phyloP scores from a whole-genome alignment of 2,888 invertebrate species.

The Portevinia maculata region DNA sequence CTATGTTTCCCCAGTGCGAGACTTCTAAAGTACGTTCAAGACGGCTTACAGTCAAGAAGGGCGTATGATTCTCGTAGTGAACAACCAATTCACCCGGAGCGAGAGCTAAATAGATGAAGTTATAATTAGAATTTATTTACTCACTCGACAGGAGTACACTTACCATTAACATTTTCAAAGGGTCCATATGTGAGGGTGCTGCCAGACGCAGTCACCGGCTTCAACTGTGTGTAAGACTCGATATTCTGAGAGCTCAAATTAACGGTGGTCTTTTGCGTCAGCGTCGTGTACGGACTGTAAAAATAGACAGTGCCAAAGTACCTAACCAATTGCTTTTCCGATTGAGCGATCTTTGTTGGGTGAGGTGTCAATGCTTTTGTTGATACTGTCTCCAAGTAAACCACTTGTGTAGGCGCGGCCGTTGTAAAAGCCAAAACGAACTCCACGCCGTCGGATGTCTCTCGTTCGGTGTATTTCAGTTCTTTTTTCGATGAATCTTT shows the following conservation, averaged over 20 bases:
- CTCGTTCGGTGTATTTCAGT: conserved; percentile 84
- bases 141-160: conserved; percentile 78
- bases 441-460: conserved; percentile 85
- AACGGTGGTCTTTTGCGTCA: conserved; percentile 92
- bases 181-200: conserved; percentile 95
- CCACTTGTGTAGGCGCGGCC: conserved; percentile 77
- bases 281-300: conserved; percentile 91
- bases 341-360: conserved; percentile 94
- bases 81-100: conserved; percentile 87
- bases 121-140: neutral
- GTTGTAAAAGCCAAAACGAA: conserved; percentile 84
- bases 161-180: conserved; percentile 88
- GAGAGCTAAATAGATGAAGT: conserved; percentile 80
- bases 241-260: conserved; percentile 90
- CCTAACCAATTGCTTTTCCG: conserved; percentile 96
- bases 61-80: conserved; percentile 98
- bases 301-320: conserved; percentile 93
- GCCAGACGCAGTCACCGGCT: conserved; percentile 91
- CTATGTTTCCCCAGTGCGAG: conserved; percentile 99
- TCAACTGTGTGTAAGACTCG: conserved; percentile 91
- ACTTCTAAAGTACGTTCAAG: conserved; percentile 95
- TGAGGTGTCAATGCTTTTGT: conserved; percentile 91
- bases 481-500: conserved; percentile 86
- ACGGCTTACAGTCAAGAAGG: conserved; percentile 96
- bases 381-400: conserved; percentile 87